Evolutionary conservation across 2,797 vertebrate genomes (phyloP).

Genomic region (Sphenopsis melanotis): DNA sequence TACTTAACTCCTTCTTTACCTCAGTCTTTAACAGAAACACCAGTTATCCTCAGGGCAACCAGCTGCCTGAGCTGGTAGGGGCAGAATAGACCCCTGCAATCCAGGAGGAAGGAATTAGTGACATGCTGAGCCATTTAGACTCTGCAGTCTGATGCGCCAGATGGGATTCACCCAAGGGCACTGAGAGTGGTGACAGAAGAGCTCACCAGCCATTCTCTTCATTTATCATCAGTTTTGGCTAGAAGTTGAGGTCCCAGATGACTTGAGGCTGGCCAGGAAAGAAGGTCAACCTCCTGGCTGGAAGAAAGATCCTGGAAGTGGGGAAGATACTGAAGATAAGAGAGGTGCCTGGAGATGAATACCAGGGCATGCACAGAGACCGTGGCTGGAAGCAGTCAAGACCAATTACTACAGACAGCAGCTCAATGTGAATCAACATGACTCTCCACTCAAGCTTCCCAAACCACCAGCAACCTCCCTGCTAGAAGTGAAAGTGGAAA

Average conservation of each 20-base stretch:
- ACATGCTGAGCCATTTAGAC: neutral
- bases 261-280: neutral
- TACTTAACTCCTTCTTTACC: neutral
- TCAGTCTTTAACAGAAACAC: neutral
- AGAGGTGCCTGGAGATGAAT: neutral
- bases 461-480: neutral
- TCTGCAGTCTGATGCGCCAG: neutral
- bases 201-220: neutral
- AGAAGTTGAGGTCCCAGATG: neutral
- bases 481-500: neutral
- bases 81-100: neutral
- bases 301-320: neutral
- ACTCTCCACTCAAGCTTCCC: neutral
- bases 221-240: neutral
- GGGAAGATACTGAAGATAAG: neutral
- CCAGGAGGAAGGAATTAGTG: neutral
- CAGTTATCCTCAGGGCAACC: neutral
- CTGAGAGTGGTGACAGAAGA: neutral
- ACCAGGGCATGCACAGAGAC: neutral
- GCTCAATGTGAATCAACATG: neutral
- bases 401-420: neutral
- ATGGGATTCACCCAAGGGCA: neutral
- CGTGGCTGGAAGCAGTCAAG: rapidly evolving
- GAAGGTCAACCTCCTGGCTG: neutral
- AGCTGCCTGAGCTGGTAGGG: neutral